Base-by-base conservation (phyloP, 2,888 invertebrate genomes). In the Troglohyphantes excavatus region DNA sequence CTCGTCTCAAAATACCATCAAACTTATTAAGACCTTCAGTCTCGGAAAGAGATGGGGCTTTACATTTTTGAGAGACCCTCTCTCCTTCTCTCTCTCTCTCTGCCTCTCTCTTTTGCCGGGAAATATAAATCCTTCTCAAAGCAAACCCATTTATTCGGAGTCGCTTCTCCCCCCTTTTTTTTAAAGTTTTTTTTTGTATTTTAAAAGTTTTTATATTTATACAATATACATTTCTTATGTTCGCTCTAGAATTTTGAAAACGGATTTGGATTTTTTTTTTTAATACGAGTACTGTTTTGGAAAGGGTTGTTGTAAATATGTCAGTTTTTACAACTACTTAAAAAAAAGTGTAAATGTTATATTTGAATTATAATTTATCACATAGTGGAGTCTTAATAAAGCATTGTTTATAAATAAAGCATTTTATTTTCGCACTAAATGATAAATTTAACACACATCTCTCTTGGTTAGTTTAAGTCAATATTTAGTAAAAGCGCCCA, bases 1-100 rank as follows among this genome's bases (percentile, higher is more conserved):
- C 63, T 19, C 46, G 89, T 79, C 89, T 84, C 89, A 84, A 90
- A 90, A 90, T 90, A 79, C 89, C 89, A 90, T 90, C 89, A 90
- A 90, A 78, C 89, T 84, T 90, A 90, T 90, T 90, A 90, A 90
- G 89, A 90, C 89, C 53, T 83, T 76, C 76, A 70, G 75, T 61
- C 89, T 84, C 63, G 21, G 78, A 43, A 26, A 26, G 63, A 76
- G 76, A 76, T 76, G 89, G 78, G 84, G 83, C 84, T 84, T 90
- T 84, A 83, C 83, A 84, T 90, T 90, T 90, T 90, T 90, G 89
- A 90, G 79, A 53, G 70, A 43, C 17, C 46, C 76, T 72, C 89
- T 63, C 68, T 84, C n/a, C 13, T 39, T 39, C 9, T 13, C 13
- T 13, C 39, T 39, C 39, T 39, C 39, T 39, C 9, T 13, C 13